Evolutionary conservation across 1,140 invertebrate genomes (phyloP), one percentile per base, ranked within the genome.

Genomic region (Orius insidiosus): DNA sequence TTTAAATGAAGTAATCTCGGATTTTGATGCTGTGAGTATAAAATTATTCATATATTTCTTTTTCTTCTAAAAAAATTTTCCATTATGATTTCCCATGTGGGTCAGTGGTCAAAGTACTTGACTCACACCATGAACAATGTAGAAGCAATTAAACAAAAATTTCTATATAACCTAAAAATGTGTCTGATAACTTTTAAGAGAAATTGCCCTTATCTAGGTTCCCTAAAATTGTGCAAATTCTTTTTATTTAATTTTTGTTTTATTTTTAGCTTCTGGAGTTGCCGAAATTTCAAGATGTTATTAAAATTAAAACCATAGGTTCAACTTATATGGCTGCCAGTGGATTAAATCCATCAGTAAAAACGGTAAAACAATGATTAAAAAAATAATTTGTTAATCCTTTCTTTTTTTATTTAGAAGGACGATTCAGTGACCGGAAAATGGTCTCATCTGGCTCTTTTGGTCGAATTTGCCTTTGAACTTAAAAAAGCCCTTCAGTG

Each of bases 321-420:
- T 92, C 89, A 1, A 95, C 90, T 0, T 97, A 96, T 59, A 97
- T 97, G 93, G 90, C 89, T 34, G 90, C 92, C 0, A 89, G 87
- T 53, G 93, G 92, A 34, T 69, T 93, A 52, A 86, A 83, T 57
- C 71, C 78, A 32, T 69, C 76, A 11, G 70, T 71, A 58, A 68
- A 74, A 6, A 5, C 38, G 15, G 38, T 40, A 40, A 40, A 14
- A 6, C 15, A 18, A 4, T n/a, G 35, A n/a, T 36, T 10, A 11
- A 36, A 11, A 36, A 36, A 36, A n/a, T n/a, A 36, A 11, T 11
- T 36, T 36, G 3, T 10, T 4, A 24, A 43, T 45, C n/a, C n/a
- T n/a, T n/a, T n/a, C n/a, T n/a, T n/a, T n/a, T 53, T 46, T 16
- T 39, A 60, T 63, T 35, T 56, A 81, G 70, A 68, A 70, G 2